Base-by-base conservation (phyloP, 2,797 vertebrate species). In the Menidia menidia region DNA sequence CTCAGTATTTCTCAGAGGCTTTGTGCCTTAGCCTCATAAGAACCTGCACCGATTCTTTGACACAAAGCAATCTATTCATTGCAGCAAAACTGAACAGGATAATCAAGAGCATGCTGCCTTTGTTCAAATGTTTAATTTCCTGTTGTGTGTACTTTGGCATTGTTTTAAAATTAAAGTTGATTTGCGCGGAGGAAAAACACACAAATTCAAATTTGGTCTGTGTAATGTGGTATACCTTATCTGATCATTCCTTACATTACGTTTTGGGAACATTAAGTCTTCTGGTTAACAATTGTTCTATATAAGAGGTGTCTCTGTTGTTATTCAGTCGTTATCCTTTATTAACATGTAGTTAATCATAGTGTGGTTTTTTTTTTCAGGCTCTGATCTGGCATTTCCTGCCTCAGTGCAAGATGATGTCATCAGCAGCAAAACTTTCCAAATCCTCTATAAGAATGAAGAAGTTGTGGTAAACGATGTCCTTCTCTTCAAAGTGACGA, bases 371-470 rank as follows among this genome's bases (percentile, higher is more conserved):
- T 42, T 66, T 81, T 85, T 70, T 42, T 66, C 70, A 98, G 97
- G 96, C 86, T 91, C 96, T 66, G 95, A 98, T 81, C 94, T 98
- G 92, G 97, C 96, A 18, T 98, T 98, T 88, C 97, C 98, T 78
- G 96, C 98, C 71, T 95, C 95, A 60, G 92, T 98, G 81, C 96
- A 97, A 86, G 97, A 97, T 81, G 97, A 96, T 57, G 71, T 94
- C 78, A 94, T 97, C 92, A 96, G 95, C 91, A 99, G 98, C 93
- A 99, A 98, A 96, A 97, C 97, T 12, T 99, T 98, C 93, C 97
- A 98, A 87, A 99, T 99, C 89, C 94, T 99, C 50, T 99, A 99
- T 87, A 99, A 99, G 95, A 99, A 98, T 72, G 98, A 99, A 87
- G 97, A 99, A 84, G 94, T 99, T 77, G 92, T 96, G 55, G 94